Percentiles rank a stretch among this genome's conserved stretches.
Evolutionary conservation across 2,888 invertebrate genomes (phyloP).

Genomic region (Eutolmus rufibarbis): DNA sequence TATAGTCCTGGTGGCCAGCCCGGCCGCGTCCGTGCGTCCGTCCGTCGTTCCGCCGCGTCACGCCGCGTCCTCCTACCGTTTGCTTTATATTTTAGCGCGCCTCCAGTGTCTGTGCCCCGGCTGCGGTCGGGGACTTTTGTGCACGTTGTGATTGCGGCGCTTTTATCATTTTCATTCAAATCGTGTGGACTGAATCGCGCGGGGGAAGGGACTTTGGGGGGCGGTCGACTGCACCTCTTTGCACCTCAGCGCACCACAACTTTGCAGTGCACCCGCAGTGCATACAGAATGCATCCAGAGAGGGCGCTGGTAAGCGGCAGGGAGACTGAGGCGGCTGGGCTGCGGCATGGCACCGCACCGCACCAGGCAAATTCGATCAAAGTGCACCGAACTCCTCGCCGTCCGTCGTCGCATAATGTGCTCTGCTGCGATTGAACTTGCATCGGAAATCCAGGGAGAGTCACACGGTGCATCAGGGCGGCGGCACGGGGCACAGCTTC

Average conservation of each 20-base stretch:
- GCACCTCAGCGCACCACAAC: not conserved
- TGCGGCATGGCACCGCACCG: not conserved
- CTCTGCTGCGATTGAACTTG: not conserved
- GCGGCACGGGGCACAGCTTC: not conserved
- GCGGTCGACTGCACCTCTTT: not conserved
- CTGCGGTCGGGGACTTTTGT: not conserved
- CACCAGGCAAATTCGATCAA: slow-evolving; percentile 8
- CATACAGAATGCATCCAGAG: not conserved
- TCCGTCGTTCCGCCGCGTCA: too few species aligned
- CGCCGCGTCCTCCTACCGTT: not conserved
- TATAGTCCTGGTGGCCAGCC: not conserved
- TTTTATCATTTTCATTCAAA: slow-evolving; percentile 31
- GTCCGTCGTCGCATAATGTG: not conserved
- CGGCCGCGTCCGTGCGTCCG: not conserved
- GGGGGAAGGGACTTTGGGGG: not conserved
- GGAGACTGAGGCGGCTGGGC: not conserved
- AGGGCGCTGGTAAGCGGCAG: not conserved
- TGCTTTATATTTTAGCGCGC: slow-evolving; percentile 1
- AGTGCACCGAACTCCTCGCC: slow-evolving; percentile 29
- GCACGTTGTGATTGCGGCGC: slow-evolving; percentile 6
- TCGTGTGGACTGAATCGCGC: not conserved
- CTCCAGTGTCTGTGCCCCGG: not conserved
- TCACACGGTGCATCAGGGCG: not conserved
- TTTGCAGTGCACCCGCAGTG: not conserved
- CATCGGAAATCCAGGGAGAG: not conserved